These are phyloP conservation scores for Lepidostoma basale DNA, from an alignment of 1,140 invertebrate genomes.

Conservation along the genomic window DNA sequence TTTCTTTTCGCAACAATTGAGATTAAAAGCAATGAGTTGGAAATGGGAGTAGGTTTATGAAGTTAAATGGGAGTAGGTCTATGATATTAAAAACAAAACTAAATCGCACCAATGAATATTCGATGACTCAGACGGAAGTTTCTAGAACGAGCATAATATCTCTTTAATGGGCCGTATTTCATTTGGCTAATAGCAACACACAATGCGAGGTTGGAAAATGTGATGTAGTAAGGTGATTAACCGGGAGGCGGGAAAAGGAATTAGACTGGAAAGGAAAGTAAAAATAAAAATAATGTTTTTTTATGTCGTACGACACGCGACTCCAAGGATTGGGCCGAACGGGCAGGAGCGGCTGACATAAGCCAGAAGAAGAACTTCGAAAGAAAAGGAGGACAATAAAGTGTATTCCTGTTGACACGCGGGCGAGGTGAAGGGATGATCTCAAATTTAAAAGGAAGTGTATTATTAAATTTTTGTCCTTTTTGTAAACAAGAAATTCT, in stretches of 20 bases:
- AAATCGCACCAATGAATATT: not conserved
- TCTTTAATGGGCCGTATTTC: conserved; percentile 31
- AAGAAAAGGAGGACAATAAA: conserved; percentile 22
- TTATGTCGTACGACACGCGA: conserved; percentile 31
- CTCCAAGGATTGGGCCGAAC: not conserved
- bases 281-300: conserved; percentile 22
- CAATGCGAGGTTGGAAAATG: conserved; percentile 3
- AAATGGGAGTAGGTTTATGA: too few relatives aligned
- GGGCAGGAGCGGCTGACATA: conserved; percentile 7
- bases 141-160: conserved; percentile 15
- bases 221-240: conserved; percentile 16
- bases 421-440: too few relatives aligned
- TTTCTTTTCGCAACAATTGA: too few relatives aligned
- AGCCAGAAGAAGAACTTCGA: not conserved
- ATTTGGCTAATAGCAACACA: conserved; percentile 25
- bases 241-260: not conserved
- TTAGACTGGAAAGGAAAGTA: conserved; percentile 11
- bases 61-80: too few relatives aligned
- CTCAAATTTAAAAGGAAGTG: too few relatives aligned
- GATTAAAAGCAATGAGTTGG: too few relatives aligned
- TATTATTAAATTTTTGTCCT: too few relatives aligned
- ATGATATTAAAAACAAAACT: not conserved
- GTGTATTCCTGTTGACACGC: not conserved
- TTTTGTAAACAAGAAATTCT: too few relatives aligned
- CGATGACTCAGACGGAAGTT: not conserved